A percentile compares a stretch with the other conserved stretches of the same genome.
Conservation (phyloP, 2,797 vertebrate species). For the Rhabdomys pumilio region DNA sequence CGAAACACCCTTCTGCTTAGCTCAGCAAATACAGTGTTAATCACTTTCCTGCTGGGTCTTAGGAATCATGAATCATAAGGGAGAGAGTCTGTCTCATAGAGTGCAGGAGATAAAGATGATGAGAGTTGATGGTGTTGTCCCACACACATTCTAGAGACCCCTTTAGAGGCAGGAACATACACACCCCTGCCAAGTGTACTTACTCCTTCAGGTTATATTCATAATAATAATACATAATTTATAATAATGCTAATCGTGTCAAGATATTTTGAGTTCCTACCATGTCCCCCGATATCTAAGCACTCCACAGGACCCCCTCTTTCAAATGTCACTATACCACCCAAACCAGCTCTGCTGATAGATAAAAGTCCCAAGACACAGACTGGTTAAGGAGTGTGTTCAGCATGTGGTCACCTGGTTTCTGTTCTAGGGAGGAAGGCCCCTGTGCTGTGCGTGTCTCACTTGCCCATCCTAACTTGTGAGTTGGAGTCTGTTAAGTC, state of each 20-base stretch:
- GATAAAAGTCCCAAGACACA: neutral
- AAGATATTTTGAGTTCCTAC: neutral
- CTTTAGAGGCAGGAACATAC: neutral
- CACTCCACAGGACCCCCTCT: neutral
- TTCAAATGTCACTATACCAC: neutral
- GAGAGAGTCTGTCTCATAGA: neutral
- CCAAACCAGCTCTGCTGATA: neutral
- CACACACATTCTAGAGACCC: neutral
- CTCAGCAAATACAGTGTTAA: neutral
- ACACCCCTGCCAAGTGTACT: neutral
- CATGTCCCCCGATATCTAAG: neutral
- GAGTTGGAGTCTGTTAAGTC: neutral
- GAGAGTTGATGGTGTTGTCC: no score
- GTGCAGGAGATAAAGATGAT: no score
- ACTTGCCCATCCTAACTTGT: neutral
- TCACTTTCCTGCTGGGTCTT: neutral
- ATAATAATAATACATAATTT: neutral
- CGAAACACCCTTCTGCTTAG: neutral
- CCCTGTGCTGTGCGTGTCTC: neutral
- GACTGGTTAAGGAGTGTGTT: neutral
- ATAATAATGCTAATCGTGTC: no score
- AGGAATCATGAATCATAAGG: neutral
- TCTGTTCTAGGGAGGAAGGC: neutral
- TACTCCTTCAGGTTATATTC: neutral
- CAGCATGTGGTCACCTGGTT: rapidly evolving